phyloP scores from a whole-genome alignment of 64 coral and sea anemone species.

The Astreopora myriophthalma region DNA sequence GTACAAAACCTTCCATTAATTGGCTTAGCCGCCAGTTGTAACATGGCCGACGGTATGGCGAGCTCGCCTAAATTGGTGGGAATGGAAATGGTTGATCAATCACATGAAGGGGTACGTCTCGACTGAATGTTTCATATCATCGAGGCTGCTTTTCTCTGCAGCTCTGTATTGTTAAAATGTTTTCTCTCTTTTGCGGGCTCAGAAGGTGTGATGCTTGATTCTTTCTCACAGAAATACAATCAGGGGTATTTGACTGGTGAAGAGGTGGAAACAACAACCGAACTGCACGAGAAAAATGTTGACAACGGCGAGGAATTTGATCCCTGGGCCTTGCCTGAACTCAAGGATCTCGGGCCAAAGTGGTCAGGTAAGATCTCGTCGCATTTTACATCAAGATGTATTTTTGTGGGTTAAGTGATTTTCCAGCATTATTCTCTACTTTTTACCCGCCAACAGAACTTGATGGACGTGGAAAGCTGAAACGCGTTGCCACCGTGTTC shows the following conservation, averaged over 20 bases:
- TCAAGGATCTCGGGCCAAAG: constrained; percentile 71
- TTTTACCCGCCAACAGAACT: constrained; percentile 66
- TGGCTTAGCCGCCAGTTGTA: no score
- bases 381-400: background rate
- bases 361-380: constrained; percentile 70
- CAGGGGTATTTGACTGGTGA: background rate
- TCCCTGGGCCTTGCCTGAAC: constrained; percentile 89
- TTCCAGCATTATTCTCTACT: background rate
- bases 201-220: background rate
- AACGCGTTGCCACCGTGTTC: constrained; percentile 37
- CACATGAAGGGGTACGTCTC: no score
- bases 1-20: no score
- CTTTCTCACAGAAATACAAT: background rate
- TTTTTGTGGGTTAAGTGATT: background rate
- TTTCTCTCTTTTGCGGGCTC: no score
- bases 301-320: constrained; percentile 60
- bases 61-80: no score
- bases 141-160: no score
- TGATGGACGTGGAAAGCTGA: constrained; percentile 40
- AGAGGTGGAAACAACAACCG: background rate
- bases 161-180: no score
- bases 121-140: no score
- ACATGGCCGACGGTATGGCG: no score
- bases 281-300: background rate
- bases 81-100: no score